Evolutionary conservation across 2,797 vertebrate species (phyloP), one percentile per base, ranked within the genome.

Genomic region (Leptodactylus fallax): DNA sequence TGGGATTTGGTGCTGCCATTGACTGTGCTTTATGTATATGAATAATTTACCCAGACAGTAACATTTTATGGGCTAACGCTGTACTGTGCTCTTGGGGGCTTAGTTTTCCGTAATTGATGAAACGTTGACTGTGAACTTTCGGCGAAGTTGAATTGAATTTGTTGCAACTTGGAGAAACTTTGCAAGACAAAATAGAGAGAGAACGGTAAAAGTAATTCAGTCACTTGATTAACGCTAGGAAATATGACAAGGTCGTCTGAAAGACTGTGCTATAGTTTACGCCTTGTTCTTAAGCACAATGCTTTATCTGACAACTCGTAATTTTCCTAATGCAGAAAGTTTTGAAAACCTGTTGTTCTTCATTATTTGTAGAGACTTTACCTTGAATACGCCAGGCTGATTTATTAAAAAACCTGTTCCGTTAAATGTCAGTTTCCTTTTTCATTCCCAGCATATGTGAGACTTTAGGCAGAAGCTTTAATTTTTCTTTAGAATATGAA

Each of bases 81-180:
- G 78, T 81, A 85, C 47, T 51, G 36, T 79, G 81, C 71, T 81
- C 78, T 77, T n/a, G 49, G 78, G 83, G 67, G 77, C 53, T 85
- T 74, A 61, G 51, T 81, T 76, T 76, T 85, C 65, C 27, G 83
- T 85, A 81, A 67, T 85, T 85, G 79, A 88, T 88, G 67, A 88
- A 80, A 85, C 36, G 65, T 74, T 85, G 74, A 45, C 23, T 45
- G 27, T 63, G 76, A 74, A 71, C 74, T 61, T 76, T 81, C 23
- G 65, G 27, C 8, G 72, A 56, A 61, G 74, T 83, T 53, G 36
- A 78, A 78, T 55, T 49, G 45, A 83, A 67, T 74, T 13, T 13
- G 3, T 27, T 36, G 16, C 11, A n/a, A 87, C 47, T 76, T 76
- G 19, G 56, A 76, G 53, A 76, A 87, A 82, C 67, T 82, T 81